Evolutionary conservation across 2,797 vertebrate genomes (phyloP).

Genomic region (Mus minutoides): DNA sequence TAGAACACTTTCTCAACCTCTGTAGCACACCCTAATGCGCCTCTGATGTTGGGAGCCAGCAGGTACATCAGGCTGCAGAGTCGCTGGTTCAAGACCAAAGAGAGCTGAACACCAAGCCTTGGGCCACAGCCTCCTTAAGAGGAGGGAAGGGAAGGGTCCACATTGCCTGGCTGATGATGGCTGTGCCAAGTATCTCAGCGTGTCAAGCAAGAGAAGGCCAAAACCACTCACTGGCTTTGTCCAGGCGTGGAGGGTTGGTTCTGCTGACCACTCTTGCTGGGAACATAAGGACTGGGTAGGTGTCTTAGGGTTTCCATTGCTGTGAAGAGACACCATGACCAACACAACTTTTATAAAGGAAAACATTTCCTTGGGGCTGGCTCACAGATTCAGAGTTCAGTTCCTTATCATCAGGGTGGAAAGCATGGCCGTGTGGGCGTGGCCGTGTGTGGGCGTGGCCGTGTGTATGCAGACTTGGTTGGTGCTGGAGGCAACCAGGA

Average conservation of each 20-base stretch:
- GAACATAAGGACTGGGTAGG: background rate
- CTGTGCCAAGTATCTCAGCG: background rate
- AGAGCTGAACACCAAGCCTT: no score
- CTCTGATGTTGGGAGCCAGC: background rate
- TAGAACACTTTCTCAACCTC: background rate
- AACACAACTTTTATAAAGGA: background rate
- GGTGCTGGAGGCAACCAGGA: background rate
- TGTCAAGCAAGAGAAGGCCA: background rate
- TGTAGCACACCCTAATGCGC: background rate
- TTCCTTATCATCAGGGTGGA: background rate
- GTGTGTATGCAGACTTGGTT: background rate
- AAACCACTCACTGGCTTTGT: background rate
- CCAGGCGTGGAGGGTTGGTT: background rate
- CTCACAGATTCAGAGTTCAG: background rate
- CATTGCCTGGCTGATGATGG: background rate
- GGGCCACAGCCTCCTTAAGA: background rate
- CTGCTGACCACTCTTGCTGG: background rate
- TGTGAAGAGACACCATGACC: background rate
- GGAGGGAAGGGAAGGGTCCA: accelerated
- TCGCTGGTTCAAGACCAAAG: background rate
- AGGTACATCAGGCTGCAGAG: background rate
- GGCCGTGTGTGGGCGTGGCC: background rate
- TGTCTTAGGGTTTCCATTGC: background rate
- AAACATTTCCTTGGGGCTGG: background rate
- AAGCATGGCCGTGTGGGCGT: background rate